Base-by-base conservation (phyloP, 2,113 vertebrate species). In the Phaetusa simplex region DNA sequence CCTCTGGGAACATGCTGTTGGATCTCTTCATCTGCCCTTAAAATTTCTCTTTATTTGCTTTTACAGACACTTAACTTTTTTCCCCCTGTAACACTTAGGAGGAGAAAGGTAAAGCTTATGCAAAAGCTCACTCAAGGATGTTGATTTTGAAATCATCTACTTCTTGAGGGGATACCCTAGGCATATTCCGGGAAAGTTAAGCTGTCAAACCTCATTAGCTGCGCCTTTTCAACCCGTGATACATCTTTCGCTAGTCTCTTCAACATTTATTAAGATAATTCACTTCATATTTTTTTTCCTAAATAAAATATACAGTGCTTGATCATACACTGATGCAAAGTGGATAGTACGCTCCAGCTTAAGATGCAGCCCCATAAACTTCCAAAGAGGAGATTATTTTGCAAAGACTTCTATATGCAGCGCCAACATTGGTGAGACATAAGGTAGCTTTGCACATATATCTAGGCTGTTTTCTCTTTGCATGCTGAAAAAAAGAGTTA, bases 101-200 rank as follows among this genome's bases (percentile, higher is more conserved):
- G 81, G 50, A 93, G 61, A 92, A 97, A 90, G 85, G 92, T 95
- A 95, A 95, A 82, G 82, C 73, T 80, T 88, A 69, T 82, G 86
- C 71, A 85, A 90, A 91, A 67, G 95, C 89, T 96, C 88, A 76
- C 79, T 93, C 36, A 95, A 90, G 95, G 90, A 92, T 82, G 67
- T 86, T 78, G 93, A 78, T 93, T 92, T 81, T 91, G 93, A 95
- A 96, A 93, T 66, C 53, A 49, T 92, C 73, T 94, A 59, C 94
- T 95, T 97, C 98, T 96, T 93, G 77, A 93, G 96, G 97, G 96
- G 90, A 97, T 93, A 94, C 95, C 95, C 93, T 83, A 90, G 93
- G 91, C 82, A 16, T 82, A 94, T 94, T 95, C 58, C 6, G 13
- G 94, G 88, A 87, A 96, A 94, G 92, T 71, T 56, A 80, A 78